Evolutionary conservation across 2,888 invertebrate species (phyloP), one percentile per base, ranked within the genome.

Genomic region (Caenorhabditis sinica): DNA sequence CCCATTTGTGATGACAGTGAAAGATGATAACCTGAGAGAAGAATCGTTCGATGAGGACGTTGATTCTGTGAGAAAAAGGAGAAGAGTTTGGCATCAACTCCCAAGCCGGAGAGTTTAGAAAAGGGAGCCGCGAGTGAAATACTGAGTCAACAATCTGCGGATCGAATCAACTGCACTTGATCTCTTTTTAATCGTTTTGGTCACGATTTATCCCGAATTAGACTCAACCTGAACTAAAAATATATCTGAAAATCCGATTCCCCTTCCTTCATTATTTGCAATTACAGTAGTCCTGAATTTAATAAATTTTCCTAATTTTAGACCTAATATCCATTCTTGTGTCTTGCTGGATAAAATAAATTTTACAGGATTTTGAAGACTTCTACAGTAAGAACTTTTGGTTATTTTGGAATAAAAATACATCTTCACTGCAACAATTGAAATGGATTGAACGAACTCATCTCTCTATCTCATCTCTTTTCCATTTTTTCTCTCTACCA

Each of bases 101-200:
- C n/a, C 73, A 36, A 25, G 23, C 23, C 11, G 51, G 20, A 33
- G 11, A 23, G 49, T 11, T 25, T 30, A 45, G 33, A 45, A 61
- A 25, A 20, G 6, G 49, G 15, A 20, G 40, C 25, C 2, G 4
- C 1, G 33, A 40, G 28, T n/a, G 20, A 40, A 43, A 51, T 61
- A 73, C 61, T 73, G 51, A 61, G 73, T 73, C 61, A 61, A 61
- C 61, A 73, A 60, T 20, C 15, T 45, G 43, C 73, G 15, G 36
- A 49, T 72, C 72, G 28, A 43, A 25, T 43, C 43, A 17, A 63
- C 28, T 63, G 63, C 63, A 61, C 73, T 74, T 74, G 73, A 63
- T 74, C 23, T n/a, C n/a, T 74, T 65, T 40, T 40, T 20, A 25
- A 61, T 72, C 23, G 60, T 15, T 53, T 23, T n/a, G 33, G 23